A percentile compares a stretch with the other conserved stretches of the same genome.
phyloP scores from a whole-genome alignment of 2,113 vertebrate species.

The Chlorodrepanis virens region DNA sequence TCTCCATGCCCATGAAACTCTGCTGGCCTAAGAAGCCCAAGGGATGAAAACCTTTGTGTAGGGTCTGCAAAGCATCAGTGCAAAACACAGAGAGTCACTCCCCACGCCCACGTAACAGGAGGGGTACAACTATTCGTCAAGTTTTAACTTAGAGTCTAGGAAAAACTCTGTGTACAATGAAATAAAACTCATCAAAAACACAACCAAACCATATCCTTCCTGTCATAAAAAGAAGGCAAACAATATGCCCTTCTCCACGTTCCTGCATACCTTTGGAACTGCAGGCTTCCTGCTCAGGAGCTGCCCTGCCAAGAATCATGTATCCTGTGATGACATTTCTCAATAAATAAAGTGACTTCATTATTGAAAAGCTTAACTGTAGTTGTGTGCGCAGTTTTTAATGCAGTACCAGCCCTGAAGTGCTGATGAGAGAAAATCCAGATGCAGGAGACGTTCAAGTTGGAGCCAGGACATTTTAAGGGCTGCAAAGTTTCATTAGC shows the following conservation, averaged over 20 bases:
- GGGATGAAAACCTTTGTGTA: background rate
- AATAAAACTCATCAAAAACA: constrained; percentile 63
- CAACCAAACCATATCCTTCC: constrained; percentile 42
- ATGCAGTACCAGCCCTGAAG: constrained; percentile 27
- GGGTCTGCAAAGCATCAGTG: constrained; percentile 6
- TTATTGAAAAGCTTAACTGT: constrained; percentile 60
- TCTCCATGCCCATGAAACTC: background rate
- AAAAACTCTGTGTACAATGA: constrained; percentile 45
- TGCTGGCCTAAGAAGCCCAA: background rate
- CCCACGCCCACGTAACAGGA: background rate
- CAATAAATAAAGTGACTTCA: constrained; percentile 65
- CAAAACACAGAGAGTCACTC: background rate
- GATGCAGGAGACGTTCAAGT: constrained; percentile 55
- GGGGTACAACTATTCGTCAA: background rate
- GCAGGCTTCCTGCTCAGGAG: constrained; percentile 70
- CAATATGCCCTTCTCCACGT: constrained; percentile 56
- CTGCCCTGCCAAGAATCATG: constrained; percentile 65
- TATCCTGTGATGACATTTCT: constrained; percentile 64
- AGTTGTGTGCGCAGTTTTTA: constrained; percentile 50
- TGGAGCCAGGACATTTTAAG: constrained; percentile 36
- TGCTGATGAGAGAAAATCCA: constrained; percentile 52
- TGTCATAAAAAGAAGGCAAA: constrained; percentile 67
- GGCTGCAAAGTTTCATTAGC: constrained; percentile 57
- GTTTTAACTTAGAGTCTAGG: constrained; percentile 10
- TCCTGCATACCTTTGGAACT: constrained; percentile 61